Conservation (phyloP, 2,797 vertebrate species). For the Hyperoplus immaculatus region DNA sequence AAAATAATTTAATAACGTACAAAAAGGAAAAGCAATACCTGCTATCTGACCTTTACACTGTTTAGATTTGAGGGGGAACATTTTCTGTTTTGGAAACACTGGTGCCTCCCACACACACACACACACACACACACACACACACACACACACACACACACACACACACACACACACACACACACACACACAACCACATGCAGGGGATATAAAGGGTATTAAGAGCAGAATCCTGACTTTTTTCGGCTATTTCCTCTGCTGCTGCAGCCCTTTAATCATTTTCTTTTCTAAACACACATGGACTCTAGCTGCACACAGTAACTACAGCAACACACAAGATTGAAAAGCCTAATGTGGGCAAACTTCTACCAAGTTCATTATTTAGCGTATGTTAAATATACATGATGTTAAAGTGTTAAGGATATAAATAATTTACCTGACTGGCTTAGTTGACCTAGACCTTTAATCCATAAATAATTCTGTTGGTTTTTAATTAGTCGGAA, state of each 20-base stretch:
- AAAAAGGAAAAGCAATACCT: constrained; percentile 15
- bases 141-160: too few species aligned
- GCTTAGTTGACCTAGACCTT: constrained; percentile 13
- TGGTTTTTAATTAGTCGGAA: background rate
- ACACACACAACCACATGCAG: too few species aligned
- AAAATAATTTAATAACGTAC: constrained; percentile 1
- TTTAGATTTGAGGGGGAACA: constrained; percentile 3
- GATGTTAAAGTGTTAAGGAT: background rate
- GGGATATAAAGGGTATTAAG: background rate
- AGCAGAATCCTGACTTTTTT: background rate
- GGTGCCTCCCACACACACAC: background rate
- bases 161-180: too few species aligned
- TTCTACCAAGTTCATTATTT: background rate
- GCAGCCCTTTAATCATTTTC: background rate
- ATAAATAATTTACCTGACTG: constrained; percentile 13
- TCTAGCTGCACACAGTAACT: background rate
- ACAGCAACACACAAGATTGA: background rate
- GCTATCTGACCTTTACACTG: constrained; percentile 36
- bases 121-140: too few species aligned
- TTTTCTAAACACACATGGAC: background rate
- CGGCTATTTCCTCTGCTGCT: background rate
- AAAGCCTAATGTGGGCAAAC: background rate
- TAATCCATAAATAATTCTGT: constrained; percentile 22
- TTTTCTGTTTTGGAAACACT: constrained; percentile 20
- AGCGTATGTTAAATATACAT: constrained; percentile 22